Evolutionary conservation across 2,113 vertebrate species (phyloP).

Genomic region (Macrotus californicus): DNA sequence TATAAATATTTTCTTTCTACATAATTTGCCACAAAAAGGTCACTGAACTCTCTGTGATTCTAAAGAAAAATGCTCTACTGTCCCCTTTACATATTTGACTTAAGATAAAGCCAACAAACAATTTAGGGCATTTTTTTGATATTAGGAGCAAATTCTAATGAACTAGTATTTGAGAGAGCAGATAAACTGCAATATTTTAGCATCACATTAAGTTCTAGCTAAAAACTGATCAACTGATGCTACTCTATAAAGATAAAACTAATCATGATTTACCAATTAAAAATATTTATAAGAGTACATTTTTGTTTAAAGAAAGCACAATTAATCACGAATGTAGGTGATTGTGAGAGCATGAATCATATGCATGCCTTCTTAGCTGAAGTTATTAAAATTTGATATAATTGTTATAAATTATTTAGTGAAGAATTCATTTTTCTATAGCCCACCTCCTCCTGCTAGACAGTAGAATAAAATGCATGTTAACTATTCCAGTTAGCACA

Average conservation of each 20-base stretch:
- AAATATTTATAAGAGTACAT: conserved; percentile 69
- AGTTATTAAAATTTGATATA: conserved; percentile 76
- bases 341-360: conserved; percentile 65
- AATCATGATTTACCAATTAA: conserved; percentile 73
- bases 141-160: conserved; percentile 82
- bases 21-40: conserved; percentile 90
- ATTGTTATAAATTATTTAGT: conserved; percentile 74
- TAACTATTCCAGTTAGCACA: conserved; percentile 67
- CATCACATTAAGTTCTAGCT: conserved; percentile 72
- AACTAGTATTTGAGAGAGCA: conserved; percentile 80
- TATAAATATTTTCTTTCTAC: conserved; percentile 93
- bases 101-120: conserved; percentile 81
- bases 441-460: conserved; percentile 68
- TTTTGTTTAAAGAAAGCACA: conserved; percentile 73
- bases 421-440: conserved; percentile 72
- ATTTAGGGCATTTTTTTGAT: conserved; percentile 78
- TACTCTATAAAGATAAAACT: conserved; percentile 72
- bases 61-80: conserved; percentile 85
- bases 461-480: conserved; percentile 63
- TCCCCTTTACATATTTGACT: conserved; percentile 82
- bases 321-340: conserved; percentile 63
- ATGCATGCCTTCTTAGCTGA: conserved; percentile 67
- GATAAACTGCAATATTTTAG: conserved; percentile 76
- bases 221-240: conserved; percentile 74
- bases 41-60: conserved; percentile 86